These are phyloP conservation scores for Cephus nigrinus DNA, from an alignment of 2,888 invertebrate genomes.

Conservation along the genomic window DNA sequence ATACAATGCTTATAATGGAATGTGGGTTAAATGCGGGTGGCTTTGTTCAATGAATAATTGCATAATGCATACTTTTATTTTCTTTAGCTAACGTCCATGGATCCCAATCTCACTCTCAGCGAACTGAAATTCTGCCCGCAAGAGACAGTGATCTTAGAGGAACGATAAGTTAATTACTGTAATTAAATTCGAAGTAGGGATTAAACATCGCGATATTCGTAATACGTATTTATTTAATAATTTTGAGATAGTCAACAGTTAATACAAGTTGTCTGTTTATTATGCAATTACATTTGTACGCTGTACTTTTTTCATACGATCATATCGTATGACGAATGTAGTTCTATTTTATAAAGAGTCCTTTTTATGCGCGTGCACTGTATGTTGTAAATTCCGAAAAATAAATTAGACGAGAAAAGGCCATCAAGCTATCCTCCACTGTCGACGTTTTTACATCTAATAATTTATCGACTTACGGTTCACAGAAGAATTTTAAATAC, in stretches of 20 bases:
- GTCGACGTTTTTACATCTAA: not conserved
- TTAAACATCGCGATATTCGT: slow-evolving; percentile 59
- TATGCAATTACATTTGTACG: slow-evolving; percentile 52
- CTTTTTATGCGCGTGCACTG: slow-evolving; percentile 48
- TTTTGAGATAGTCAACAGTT: slow-evolving; percentile 51
- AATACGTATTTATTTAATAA: slow-evolving; percentile 63
- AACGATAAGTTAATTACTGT: slow-evolving; percentile 76
- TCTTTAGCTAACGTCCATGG: slow-evolving; percentile 81
- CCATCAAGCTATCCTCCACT: not conserved
- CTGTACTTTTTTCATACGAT: slow-evolving; percentile 48
- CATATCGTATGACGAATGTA: slow-evolving; percentile 48
- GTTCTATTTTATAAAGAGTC: slow-evolving; percentile 53
- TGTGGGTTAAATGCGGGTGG: slow-evolving; percentile 4
- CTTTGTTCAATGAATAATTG: slow-evolving; percentile 7
- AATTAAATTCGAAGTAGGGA: slow-evolving; percentile 42
- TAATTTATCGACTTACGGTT: not conserved
- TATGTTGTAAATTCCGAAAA: slow-evolving; percentile 47
- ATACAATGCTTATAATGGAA: slow-evolving; percentile 5
- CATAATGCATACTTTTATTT: slow-evolving; percentile 27
- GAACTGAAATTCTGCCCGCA: slow-evolving; percentile 90
- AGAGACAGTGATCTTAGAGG: slow-evolving; percentile 94
- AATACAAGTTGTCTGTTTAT: slow-evolving; percentile 42
- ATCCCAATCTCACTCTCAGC: slow-evolving; percentile 80
- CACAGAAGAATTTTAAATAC: not conserved
- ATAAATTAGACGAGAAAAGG: slow-evolving; percentile 44